Percentiles rank a stretch among this genome's conserved stretches.
phyloP scores from a whole-genome alignment of 2,888 invertebrate genomes.

The Saturnia japonica region DNA sequence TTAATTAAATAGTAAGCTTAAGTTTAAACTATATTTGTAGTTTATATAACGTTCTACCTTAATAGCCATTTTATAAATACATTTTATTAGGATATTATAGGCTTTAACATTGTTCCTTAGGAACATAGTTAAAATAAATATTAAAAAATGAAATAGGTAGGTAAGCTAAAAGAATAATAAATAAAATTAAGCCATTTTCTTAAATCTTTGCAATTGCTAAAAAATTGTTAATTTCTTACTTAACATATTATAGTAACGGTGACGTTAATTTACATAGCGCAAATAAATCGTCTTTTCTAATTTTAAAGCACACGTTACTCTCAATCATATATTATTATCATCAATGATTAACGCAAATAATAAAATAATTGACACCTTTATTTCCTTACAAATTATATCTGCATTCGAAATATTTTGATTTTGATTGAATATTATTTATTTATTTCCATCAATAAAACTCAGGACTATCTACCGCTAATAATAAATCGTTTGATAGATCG shows the following conservation, averaged over 20 bases:
- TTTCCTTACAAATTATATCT: background rate
- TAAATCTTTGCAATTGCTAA: too few species aligned
- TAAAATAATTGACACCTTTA: background rate
- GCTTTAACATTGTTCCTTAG: too few species aligned
- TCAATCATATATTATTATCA: background rate
- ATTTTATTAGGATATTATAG: too few species aligned
- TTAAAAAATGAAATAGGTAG: background rate
- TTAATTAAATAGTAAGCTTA: too few species aligned
- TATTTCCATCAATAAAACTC: constrained; percentile 11
- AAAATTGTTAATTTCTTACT: background rate
- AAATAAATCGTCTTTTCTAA: background rate
- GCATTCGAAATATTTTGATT: background rate
- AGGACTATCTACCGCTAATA: background rate
- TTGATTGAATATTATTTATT: background rate
- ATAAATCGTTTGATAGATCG: constrained; percentile 12
- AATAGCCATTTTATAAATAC: too few species aligned
- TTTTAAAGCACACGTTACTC: background rate
- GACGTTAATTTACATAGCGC: background rate
- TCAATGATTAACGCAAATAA: background rate
- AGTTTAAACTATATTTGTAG: too few species aligned
- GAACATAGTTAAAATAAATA: background rate
- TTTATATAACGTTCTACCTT: too few species aligned
- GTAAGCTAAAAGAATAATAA: background rate
- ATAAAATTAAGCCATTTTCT: background rate
- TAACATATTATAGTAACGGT: background rate